Conservation (phyloP, 2,113 vertebrate genomes). For the Alligator sinensis region DNA sequence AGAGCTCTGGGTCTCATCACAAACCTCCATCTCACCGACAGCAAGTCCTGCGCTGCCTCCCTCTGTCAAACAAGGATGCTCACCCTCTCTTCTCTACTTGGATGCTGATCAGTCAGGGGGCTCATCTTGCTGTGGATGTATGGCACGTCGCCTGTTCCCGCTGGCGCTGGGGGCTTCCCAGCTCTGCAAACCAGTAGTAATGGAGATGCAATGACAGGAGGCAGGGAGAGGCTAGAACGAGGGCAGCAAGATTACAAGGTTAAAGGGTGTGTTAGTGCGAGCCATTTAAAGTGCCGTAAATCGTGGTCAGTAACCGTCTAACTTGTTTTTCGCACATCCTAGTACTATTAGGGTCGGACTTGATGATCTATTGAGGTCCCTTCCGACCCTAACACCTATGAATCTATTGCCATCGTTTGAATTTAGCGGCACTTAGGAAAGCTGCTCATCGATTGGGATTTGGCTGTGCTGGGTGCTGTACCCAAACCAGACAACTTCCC, state of each 20-base stretch:
- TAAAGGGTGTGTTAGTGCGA: background rate
- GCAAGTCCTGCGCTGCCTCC: background rate
- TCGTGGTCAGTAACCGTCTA: background rate
- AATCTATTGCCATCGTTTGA: background rate
- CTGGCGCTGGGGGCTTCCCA: too few relatives aligned
- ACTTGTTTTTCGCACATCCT: background rate
- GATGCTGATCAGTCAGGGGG: background rate
- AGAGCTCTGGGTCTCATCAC: background rate
- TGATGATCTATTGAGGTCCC: too few relatives aligned
- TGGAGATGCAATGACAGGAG: background rate
- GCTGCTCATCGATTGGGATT: background rate
- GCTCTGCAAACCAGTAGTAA: background rate
- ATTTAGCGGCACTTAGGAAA: background rate
- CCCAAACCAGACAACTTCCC: background rate
- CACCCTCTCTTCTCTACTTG: background rate
- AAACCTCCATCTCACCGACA: background rate
- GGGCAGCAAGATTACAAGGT: background rate
- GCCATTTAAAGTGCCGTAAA: background rate
- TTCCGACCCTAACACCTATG: too few relatives aligned
- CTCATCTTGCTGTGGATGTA: background rate
- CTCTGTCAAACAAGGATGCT: background rate
- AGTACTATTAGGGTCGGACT: too few relatives aligned
- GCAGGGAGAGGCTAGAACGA: background rate
- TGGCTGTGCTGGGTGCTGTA: background rate
- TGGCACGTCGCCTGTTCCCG: background rate